A percentile compares a stretch with the other conserved stretches of the same genome.
phyloP scores from a whole-genome alignment of 1,140 invertebrate species.

The Thrips palmi region DNA sequence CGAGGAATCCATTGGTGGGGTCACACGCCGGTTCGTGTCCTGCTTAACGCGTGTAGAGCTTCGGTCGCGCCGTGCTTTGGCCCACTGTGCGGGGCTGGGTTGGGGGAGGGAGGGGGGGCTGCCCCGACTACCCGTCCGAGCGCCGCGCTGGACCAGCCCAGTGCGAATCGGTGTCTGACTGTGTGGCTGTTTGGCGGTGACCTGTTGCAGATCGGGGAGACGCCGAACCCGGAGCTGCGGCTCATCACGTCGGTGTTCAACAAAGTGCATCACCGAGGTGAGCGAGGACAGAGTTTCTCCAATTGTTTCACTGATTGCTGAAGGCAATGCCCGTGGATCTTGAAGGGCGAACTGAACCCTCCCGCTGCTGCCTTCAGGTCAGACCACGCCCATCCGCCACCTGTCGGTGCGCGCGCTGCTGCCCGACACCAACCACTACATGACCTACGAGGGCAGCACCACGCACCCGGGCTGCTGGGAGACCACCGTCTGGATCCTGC shows the following conservation, averaged over 20 bases:
- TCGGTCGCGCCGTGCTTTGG: not conserved
- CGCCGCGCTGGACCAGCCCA: conserved; percentile 4
- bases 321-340: too few relatives aligned
- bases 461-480: conserved; percentile 89
- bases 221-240: conserved; percentile 62
- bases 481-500: conserved; percentile 83
- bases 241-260: conserved; percentile 74
- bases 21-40: too few relatives aligned
- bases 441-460: conserved; percentile 96
- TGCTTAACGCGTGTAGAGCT: too few relatives aligned
- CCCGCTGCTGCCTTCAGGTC: conserved; percentile 32
- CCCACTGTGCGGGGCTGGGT: not conserved
- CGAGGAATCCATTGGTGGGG: too few relatives aligned
- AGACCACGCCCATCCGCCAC: conserved; percentile 60
- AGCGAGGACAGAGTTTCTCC: conserved; percentile 19
- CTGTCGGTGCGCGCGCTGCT: conserved; percentile 65
- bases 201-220: conserved; percentile 59
- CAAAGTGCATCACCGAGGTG: conserved; percentile 64
- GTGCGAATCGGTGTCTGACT: not conserved
- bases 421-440: conserved; percentile 76
- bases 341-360: too few relatives aligned
- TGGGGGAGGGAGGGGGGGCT: not conserved
- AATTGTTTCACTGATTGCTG: too few relatives aligned
- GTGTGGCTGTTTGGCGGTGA: conserved; percentile 16
- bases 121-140: not conserved